Evolutionary conservation across 64 coral and sea anemone species (phyloP).

Genomic region (Pocillopora verrucosa): DNA sequence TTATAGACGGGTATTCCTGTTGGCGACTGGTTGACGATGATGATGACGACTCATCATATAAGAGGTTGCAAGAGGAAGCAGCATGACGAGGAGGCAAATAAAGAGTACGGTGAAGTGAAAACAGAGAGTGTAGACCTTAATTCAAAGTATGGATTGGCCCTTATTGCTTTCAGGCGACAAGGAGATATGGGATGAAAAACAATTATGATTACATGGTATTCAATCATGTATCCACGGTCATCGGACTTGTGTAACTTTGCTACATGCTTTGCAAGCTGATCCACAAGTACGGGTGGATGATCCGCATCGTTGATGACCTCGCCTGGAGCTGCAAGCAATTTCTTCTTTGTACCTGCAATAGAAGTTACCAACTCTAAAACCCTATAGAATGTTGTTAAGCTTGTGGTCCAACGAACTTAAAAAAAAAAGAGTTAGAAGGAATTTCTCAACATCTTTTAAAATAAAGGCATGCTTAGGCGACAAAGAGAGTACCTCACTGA

Average conservation of each 20-base stretch:
- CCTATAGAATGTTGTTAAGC: too few species aligned
- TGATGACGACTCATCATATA: too few species aligned
- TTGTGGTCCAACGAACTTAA: background rate
- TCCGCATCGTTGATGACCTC: conserved; percentile 81
- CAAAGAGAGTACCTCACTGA: too few species aligned
- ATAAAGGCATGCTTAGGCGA: too few species aligned
- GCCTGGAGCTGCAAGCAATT: conserved; percentile 50
- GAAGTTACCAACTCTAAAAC: background rate
- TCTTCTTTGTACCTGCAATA: conserved; percentile 62
- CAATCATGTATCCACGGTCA: conserved; percentile 98
- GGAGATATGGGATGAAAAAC: background rate
- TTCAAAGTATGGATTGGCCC: background rate
- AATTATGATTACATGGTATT: conserved; percentile 80
- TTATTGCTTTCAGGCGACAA: background rate
- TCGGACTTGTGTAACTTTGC: conserved; percentile 96
- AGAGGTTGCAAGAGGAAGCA: too few species aligned
- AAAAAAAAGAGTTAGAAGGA: background rate
- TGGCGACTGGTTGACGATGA: too few species aligned
- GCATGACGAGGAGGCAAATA: too few species aligned
- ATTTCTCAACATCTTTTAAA: too few species aligned
- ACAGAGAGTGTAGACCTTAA: background rate
- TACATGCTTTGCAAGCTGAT: conserved; percentile 89
- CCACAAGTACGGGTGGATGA: conserved; percentile 72
- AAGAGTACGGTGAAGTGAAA: too few species aligned
- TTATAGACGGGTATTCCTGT: too few species aligned